phyloP scores from a whole-genome alignment of 2,888 invertebrate species.

The Dysmachus trigonus region DNA sequence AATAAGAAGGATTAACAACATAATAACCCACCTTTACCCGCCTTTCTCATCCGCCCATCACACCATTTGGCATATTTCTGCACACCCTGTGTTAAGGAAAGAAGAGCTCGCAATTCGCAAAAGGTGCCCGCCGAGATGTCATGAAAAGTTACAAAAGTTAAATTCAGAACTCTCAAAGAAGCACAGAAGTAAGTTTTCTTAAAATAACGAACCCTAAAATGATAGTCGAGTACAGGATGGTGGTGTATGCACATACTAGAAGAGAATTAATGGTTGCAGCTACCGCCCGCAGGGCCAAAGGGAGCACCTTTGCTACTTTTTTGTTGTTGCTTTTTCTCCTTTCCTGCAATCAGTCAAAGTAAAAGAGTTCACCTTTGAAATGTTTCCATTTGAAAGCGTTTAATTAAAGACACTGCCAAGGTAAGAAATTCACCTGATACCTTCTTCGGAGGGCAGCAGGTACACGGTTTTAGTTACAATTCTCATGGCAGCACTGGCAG shows the following conservation, averaged over 20 bases:
- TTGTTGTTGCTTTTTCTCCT: neutral
- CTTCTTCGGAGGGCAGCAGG: neutral
- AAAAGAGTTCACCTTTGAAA: neutral
- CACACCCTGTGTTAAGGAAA: neutral
- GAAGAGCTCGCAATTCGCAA: neutral
- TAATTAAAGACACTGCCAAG: neutral
- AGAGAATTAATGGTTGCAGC: neutral
- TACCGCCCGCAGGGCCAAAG: neutral
- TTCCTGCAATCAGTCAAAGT: neutral
- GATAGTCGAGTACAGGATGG: neutral
- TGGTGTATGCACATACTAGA: neutral
- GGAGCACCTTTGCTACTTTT: neutral
- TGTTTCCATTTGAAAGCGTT: neutral
- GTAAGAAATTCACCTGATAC: neutral
- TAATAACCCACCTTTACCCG: neutral
- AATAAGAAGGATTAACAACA: neutral
- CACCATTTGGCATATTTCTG: neutral
- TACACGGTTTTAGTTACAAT: neutral
- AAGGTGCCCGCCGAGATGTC: neutral
- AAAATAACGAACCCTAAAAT: neutral
- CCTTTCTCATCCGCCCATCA: neutral
- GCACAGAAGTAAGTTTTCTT: neutral
- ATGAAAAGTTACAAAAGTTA: neutral
- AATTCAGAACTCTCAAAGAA: neutral
- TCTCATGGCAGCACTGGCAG: neutral